Conservation (phyloP, 53 echinoderm and acorn worm genomes). For the Holothuria leucospilota region DNA sequence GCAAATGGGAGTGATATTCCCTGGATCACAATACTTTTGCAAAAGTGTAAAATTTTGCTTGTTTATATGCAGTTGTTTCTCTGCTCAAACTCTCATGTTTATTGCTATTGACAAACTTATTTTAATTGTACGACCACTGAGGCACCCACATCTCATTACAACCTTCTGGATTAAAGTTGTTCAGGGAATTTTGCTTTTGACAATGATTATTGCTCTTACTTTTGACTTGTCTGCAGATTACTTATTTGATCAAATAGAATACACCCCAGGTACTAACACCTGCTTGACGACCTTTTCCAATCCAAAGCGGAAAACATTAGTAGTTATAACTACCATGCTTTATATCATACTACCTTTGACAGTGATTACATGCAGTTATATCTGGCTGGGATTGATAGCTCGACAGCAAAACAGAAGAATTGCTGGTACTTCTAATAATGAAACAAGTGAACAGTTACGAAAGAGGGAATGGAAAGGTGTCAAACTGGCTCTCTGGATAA, state of each 20-base stretch:
- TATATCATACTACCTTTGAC: not conserved
- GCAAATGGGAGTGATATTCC: not conserved
- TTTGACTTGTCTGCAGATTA: too few species aligned
- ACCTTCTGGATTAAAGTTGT: not conserved
- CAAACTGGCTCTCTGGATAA: conserved; percentile 1
- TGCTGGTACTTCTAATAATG: not conserved
- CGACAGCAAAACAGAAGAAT: not conserved
- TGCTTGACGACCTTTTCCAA: not conserved
- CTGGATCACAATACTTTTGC: not conserved
- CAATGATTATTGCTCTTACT: too few species aligned
- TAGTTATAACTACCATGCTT: not conserved
- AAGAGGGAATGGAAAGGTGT: conserved; percentile 9
- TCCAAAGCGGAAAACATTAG: not conserved
- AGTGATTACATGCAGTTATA: not conserved
- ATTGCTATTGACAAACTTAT: conserved; percentile 1
- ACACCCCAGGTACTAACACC: not conserved
- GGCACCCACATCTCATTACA: not conserved
- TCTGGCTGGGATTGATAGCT: conserved; percentile 1
- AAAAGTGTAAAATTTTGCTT: not conserved
- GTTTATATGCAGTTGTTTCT: not conserved
- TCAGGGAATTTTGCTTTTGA: not conserved
- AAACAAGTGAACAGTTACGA: not conserved
- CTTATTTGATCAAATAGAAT: not conserved
- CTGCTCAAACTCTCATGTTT: not conserved
- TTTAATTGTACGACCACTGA: not conserved